phyloP scores from a whole-genome alignment of 2,113 vertebrate species.

The Sclerurus mexicanus region DNA sequence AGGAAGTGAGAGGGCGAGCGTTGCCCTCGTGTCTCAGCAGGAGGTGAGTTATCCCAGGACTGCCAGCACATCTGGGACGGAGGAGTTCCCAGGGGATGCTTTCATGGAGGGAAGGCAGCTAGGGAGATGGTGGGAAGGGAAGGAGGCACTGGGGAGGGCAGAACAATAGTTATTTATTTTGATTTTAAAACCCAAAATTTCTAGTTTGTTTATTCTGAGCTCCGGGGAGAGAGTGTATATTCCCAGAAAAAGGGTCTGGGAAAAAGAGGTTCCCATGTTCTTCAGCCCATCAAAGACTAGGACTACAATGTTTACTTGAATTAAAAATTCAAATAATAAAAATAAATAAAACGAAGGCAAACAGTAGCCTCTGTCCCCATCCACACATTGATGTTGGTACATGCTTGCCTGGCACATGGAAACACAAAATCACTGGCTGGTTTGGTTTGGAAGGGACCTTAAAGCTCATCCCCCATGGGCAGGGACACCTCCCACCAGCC shows the following conservation, averaged over 20 bases:
- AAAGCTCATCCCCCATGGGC: not conserved
- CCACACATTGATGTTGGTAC: not conserved
- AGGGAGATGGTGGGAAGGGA: conserved; percentile 18
- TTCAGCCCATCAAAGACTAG: not conserved
- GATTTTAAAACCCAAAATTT: conserved; percentile 11
- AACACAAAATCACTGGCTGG: not conserved
- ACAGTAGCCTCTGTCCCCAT: not conserved
- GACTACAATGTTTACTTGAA: not conserved
- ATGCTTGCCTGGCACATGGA: not conserved
- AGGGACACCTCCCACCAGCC: not conserved
- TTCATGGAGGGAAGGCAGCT: not conserved
- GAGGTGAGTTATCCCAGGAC: not conserved
- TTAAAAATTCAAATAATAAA: not conserved
- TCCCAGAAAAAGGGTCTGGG: conserved; percentile 35
- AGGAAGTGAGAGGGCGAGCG: not conserved
- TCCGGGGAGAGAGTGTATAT: not conserved
- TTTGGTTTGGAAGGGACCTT: not conserved
- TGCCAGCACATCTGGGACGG: not conserved
- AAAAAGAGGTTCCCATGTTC: not conserved
- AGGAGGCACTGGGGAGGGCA: not conserved
- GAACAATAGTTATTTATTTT: conserved; percentile 49
- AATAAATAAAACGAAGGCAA: not conserved
- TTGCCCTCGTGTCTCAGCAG: not conserved
- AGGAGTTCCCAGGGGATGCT: not conserved
- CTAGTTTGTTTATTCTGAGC: not conserved